Evolutionary conservation across 2,888 invertebrate genomes (phyloP), one percentile per base, ranked within the genome.

Genomic region (Eupithecia exiguata): DNA sequence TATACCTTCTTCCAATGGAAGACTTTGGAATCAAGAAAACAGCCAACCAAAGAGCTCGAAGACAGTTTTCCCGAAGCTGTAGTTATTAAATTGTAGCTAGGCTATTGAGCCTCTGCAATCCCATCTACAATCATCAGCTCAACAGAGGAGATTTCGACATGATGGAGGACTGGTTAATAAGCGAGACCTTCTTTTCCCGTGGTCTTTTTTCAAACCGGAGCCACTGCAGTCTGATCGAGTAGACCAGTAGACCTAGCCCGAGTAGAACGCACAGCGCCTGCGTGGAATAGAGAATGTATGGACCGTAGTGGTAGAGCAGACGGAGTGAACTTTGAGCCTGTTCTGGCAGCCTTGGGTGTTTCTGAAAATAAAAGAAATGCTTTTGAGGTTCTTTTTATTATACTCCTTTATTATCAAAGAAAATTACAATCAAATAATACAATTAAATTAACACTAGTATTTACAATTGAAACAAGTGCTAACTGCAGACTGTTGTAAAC

Each of bases 241-340:
- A 71, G 2, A 36, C 66, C 12, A 78, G 68, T 6, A 79, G 68
- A 9, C 25, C 5, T n/a, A 74, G 1, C 1, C 74, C 74, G 12
- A 74, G 61, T 7, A 76, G 10, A 6, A 61, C 25, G 53, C 68
- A 72, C 4, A 74, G 3, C 4, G 69, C 68, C 53, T 78, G 72
- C 0, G 25, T 9, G 5, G 74, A 14, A 16, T 70, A 18, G 10
- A 77, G 12, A 7, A 78, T 74, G 36, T 73, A 72, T 0, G 78
- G 78, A 0, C 79, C 75, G 53, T 74, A 62, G 1, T 36, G 63
- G 69, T 78, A 78, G 46, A 77, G 61, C 6, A 78, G 67, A 1
- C 30, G 40, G 2, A 79, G 72, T 5, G 69, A 66, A 53, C 62
- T 72, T 16, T 38, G 69, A 1, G 74, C 70, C 38, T 78, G 76